Evolutionary conservation across 2,888 invertebrate genomes (phyloP), one percentile per base, ranked within the genome.

Genomic region (Polyommatus iphigenia): DNA sequence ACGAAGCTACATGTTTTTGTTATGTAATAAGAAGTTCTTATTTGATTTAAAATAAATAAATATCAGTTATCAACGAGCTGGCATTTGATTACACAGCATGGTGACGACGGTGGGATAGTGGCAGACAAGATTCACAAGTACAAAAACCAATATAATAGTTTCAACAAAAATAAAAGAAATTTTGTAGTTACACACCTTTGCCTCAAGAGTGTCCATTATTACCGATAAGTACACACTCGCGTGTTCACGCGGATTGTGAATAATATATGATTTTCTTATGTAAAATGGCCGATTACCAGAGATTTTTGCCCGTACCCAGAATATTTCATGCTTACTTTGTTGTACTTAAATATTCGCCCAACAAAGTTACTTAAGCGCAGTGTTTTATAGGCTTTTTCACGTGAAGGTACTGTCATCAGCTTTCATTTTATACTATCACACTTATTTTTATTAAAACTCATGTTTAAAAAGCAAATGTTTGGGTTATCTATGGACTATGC

Each of bases 241-340:
- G 90, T 86, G 88, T 90, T 89, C 90, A 87, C 86, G 86, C 90
- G 89, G 92, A 93, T 93, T 93, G 93, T 93, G 94, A 93, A 93
- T 93, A 93, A 93, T 92, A 93, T 93, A 93, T 93, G 91, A 93
- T 92, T 92, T 93, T 92, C 92, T 89, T 93, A 93, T 93, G 93
- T 92, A 93, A 93, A 93, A 93, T 92, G 92, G 88, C 91, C 94
- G 93, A 93, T 93, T 93, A 92, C 91, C 85, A 84, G 90, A 92
- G 92, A 93, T 93, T 91, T 92, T 87, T 87, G 87, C 85, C 84
- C 89, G 90, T 87, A 89, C 85, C 83, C 90, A 89, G 91, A 88
- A 90, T 90, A 90, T 85, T 93, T 93, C 92, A 92, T 91, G 89
- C 88, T 92, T 90, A 90, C 92, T 90, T 88, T 91, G 90, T 90